Conservation (phyloP, 2,888 invertebrate species). For the Athrips mouffetella region DNA sequence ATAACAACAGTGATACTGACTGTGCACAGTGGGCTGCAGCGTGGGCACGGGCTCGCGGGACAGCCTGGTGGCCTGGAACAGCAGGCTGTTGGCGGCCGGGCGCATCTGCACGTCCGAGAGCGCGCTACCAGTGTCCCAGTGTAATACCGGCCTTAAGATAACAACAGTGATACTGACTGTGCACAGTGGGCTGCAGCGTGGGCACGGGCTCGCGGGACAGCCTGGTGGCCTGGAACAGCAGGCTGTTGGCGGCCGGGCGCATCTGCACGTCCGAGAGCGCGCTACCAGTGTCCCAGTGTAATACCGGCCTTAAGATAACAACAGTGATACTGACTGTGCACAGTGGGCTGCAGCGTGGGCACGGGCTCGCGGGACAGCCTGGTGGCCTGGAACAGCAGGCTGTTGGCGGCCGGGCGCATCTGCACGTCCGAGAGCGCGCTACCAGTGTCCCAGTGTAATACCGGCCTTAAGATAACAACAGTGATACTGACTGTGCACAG, state of each 20-base stretch:
- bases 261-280: slow-evolving; percentile 85
- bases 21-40: too few relatives aligned
- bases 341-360: slow-evolving; percentile 81
- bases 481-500: slow-evolving; percentile 66
- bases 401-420: slow-evolving; percentile 78
- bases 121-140: too few relatives aligned
- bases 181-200: neutral
- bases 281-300: neutral
- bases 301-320: too few relatives aligned
- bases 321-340: slow-evolving; percentile 61
- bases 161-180: too few relatives aligned
- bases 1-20: too few relatives aligned
- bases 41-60: too few relatives aligned
- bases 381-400: slow-evolving; percentile 91
- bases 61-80: too few relatives aligned
- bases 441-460: neutral
- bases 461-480: too few relatives aligned
- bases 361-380: slow-evolving; percentile 79
- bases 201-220: too few relatives aligned
- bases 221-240: slow-evolving; percentile 71
- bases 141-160: too few relatives aligned
- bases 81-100: too few relatives aligned
- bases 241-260: slow-evolving; percentile 91
- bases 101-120: too few relatives aligned
- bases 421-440: slow-evolving; percentile 77